Conservation (phyloP, 2,888 invertebrate genomes). For the Lepidochrysops patricia region DNA sequence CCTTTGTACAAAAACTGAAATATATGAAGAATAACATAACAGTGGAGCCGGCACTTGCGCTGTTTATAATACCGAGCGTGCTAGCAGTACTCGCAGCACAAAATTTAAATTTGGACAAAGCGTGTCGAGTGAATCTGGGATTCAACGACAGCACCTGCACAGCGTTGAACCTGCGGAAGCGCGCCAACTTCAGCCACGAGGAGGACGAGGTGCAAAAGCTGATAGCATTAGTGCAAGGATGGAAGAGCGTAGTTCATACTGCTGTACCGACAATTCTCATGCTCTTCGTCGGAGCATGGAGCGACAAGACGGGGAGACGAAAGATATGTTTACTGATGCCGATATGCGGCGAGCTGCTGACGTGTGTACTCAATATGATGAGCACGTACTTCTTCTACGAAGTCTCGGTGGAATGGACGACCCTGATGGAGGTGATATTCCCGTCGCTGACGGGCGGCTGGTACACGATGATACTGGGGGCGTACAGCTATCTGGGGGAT, state of each 20-base stretch:
- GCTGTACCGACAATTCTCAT: slow-evolving; percentile 69
- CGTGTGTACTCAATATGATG: slow-evolving; percentile 62
- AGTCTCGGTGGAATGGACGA: slow-evolving; percentile 68
- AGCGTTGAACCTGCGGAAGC: slow-evolving; percentile 79
- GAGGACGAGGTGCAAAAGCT: slow-evolving; percentile 78
- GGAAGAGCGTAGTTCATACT: slow-evolving; percentile 73
- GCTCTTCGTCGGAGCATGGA: slow-evolving; percentile 78
- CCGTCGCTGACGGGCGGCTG: slow-evolving; percentile 71
- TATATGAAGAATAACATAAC: slow-evolving; percentile 74
- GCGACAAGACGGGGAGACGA: slow-evolving; percentile 72
- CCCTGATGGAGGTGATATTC: slow-evolving; percentile 69
- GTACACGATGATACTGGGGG: slow-evolving; percentile 73
- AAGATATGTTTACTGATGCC: slow-evolving; percentile 76
- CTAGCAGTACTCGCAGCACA: slow-evolving; percentile 84
- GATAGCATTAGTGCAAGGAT: slow-evolving; percentile 70
- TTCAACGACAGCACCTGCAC: slow-evolving; percentile 82
- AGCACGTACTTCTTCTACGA: slow-evolving; percentile 73
- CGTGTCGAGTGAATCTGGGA: slow-evolving; percentile 85
- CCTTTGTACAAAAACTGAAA: slow-evolving; percentile 57
- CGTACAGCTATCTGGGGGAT: slow-evolving; percentile 77
- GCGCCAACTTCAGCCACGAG: slow-evolving; percentile 77
- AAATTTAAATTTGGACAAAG: slow-evolving; percentile 89
- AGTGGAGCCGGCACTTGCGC: slow-evolving; percentile 78
- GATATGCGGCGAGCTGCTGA: slow-evolving; percentile 69
- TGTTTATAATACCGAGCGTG: slow-evolving; percentile 79